Evolutionary conservation across 1,140 invertebrate genomes (phyloP), one percentile per base, ranked within the genome.

Genomic region (Bombyx mandarina): DNA sequence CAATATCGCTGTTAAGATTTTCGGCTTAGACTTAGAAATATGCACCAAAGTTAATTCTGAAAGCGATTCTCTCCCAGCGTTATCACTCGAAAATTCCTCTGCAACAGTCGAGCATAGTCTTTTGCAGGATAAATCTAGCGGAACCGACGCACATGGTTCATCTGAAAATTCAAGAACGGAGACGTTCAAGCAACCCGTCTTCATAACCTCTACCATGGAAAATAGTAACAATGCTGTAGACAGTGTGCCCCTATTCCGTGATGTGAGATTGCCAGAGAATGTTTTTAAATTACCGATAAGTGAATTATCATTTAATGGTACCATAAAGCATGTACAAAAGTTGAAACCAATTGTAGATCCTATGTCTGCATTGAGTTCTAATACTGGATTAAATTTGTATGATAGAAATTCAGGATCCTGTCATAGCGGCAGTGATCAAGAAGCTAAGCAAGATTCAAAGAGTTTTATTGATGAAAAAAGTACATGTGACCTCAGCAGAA

Each of bases 161-260:
- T 81, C 75, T 6, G 82, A 86, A 44, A 81, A 86, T 43, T 80
- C 73, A 0, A 86, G 79, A 62, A 67, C 68, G 8, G 69, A 72
- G 45, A 65, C 63, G 42, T 71, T 72, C 54, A 82, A 77, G 50
- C 71, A 75, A 22, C 73, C 81, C 3, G 69, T 82, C 7, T 76
- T 88, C 45, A 80, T 82, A 74, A 83, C 79, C 62, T 83, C 83
- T 44, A 87, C 79, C 8, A 88, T 88, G 87, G 87, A 88, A 61
- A 88, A 88, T 56, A 88, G 87, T 57, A 88, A 86, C 57, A 88
- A 88, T 71, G 87, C 87, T 8, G 82, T 85, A 5, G 87, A 88
- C 57, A 88, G 76, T 64, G 76, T 79, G 54, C 79, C 77, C 6
- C 57, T 82, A 67, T 85, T 83, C 43, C 73, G 74, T 61, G 67